Conservation (phyloP, 2,888 invertebrate genomes). For the Hetaerina titia region DNA sequence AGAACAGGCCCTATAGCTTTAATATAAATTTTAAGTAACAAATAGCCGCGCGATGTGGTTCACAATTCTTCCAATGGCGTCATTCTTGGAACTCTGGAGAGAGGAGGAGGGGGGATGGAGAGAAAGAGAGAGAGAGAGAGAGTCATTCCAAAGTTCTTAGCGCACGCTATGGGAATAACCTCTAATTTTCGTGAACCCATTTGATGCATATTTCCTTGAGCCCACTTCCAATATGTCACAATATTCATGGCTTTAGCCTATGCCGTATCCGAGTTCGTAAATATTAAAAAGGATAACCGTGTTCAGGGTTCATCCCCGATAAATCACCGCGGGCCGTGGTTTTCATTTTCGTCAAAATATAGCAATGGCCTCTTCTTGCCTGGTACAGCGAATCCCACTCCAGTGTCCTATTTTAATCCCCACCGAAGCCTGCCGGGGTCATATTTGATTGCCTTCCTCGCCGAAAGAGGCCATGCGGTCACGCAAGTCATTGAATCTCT, state of each 20-base stretch:
- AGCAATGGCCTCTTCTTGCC: background rate
- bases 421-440: background rate
- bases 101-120: constrained; percentile 37
- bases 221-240: background rate
- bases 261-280: background rate
- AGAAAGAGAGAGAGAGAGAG: constrained; percentile 61
- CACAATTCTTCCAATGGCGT: constrained; percentile 68
- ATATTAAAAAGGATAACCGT: background rate
- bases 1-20: background rate
- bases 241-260: background rate
- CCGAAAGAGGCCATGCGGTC: background rate
- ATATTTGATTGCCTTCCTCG: background rate
- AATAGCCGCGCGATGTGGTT: background rate
- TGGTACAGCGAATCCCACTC: background rate
- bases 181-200: background rate
- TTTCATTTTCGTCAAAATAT: background rate
- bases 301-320: background rate
- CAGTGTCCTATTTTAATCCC: background rate
- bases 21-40: background rate
- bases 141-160: constrained; percentile 2
- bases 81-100: constrained; percentile 6
- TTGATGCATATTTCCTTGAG: background rate
- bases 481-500: background rate
- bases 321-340: background rate
- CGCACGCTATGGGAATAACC: background rate